Conservation (phyloP, 2,113 vertebrate species). For the Rhagologus leucostigma region DNA sequence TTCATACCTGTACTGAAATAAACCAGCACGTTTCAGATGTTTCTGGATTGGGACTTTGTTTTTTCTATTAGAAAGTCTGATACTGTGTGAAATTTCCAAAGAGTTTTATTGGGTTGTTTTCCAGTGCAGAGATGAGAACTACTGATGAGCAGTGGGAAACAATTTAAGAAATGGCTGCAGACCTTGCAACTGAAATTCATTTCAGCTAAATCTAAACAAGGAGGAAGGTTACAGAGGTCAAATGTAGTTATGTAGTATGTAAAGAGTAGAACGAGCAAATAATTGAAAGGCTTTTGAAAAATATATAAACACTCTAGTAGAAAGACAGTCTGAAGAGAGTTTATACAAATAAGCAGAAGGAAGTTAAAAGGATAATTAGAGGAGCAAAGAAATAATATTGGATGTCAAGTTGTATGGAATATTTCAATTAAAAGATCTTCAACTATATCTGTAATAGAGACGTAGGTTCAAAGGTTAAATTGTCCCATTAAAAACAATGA, state of each 20-base stretch:
- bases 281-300: slow-evolving; percentile 49
- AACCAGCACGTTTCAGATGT: not conserved
- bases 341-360: slow-evolving; percentile 62
- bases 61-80: not conserved
- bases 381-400: slow-evolving; percentile 35
- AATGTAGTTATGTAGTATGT: slow-evolving; percentile 24
- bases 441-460: slow-evolving; percentile 25
- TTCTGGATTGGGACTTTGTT: not conserved
- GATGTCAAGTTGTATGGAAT: slow-evolving; percentile 38
- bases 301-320: slow-evolving; percentile 55
- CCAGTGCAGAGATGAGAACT: not conserved
- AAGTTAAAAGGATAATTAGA: slow-evolving; percentile 58
- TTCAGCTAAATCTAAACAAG: slow-evolving; percentile 42
- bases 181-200: slow-evolving; percentile 24
- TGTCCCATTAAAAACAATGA: slow-evolving; percentile 21
- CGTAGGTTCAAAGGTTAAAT: slow-evolving; percentile 41
- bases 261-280: slow-evolving; percentile 48
- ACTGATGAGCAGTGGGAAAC: not conserved
- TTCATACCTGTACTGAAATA: not conserved
- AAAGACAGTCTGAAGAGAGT: slow-evolving; percentile 38
- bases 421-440: slow-evolving; percentile 44
- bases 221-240: slow-evolving; percentile 31
- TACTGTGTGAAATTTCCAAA: not conserved
- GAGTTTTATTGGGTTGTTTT: not conserved
- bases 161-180: not conserved